These are phyloP conservation scores for Diogma glabrata DNA, from an alignment of 2,888 invertebrate species.

Conservation along the genomic window DNA sequence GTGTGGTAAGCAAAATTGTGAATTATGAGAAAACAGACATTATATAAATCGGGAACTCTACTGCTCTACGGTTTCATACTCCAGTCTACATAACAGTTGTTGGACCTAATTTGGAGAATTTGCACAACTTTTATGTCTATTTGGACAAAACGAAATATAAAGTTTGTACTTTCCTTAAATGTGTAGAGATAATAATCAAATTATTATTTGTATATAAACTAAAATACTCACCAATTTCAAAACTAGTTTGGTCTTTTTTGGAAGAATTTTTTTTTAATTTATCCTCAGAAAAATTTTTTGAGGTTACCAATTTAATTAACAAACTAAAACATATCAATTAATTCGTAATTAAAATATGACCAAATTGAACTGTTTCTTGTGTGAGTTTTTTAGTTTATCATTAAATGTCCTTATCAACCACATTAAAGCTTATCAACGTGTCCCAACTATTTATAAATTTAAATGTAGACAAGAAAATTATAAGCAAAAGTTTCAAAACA, in stretches of 20 bases:
- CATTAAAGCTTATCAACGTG: background rate
- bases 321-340: background rate
- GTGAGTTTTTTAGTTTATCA: background rate
- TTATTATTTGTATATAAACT: background rate
- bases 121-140: background rate
- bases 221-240: background rate
- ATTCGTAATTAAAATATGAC: background rate
- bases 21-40: too few relatives aligned
- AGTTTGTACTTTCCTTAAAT: constrained; percentile 1
- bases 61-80: too few relatives aligned
- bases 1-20: too few relatives aligned
- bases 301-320: background rate
- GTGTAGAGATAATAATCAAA: constrained; percentile 2
- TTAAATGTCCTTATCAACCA: background rate
- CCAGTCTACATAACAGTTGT: too few relatives aligned
- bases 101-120: background rate
- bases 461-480: background rate
- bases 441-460: background rate
- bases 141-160: background rate
- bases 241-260: background rate
- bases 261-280: background rate
- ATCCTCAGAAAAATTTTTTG: background rate
- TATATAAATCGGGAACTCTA: too few relatives aligned
- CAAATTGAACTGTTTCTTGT: background rate
- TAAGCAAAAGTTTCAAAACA: background rate